Percentiles rank a stretch among this genome's conserved stretches.
Conservation (phyloP, 2,113 vertebrate species). For the Oryzias woworae region DNA sequence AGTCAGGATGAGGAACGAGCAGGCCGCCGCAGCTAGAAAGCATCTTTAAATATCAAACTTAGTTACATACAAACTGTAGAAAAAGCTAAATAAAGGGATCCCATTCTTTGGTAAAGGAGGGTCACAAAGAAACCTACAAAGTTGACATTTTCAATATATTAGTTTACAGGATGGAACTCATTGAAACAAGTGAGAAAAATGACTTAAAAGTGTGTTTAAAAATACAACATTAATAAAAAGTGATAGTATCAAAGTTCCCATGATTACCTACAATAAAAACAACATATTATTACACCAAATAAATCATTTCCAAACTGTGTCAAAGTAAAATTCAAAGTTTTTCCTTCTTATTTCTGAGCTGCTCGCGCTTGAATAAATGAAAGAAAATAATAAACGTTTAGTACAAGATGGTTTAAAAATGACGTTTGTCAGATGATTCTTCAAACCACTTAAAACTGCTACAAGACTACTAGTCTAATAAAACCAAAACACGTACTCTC, state of each 20-base stretch:
- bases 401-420: too few species aligned
- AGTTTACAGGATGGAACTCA: slow-evolving; percentile 25
- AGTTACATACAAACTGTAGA: slow-evolving; percentile 37
- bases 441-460: too few species aligned
- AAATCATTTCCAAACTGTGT: slow-evolving; percentile 6
- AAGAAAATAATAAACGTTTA: too few species aligned
- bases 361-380: too few species aligned
- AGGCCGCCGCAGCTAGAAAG: slow-evolving; percentile 3
- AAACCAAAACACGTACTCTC: too few species aligned
- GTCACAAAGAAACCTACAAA: slow-evolving; percentile 21
- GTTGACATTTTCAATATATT: slow-evolving; percentile 14
- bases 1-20: not conserved
- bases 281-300: slow-evolving; percentile 65
- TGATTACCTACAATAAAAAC: slow-evolving; percentile 38
- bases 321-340: not conserved
- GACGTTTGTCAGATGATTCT: too few species aligned
- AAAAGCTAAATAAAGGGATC: slow-evolving; percentile 28
- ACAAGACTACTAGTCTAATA: too few species aligned
- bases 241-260: slow-evolving; percentile 58
- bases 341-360: too few species aligned
- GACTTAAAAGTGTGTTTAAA: slow-evolving; percentile 53
- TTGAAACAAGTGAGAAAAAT: slow-evolving; percentile 31
- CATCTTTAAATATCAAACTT: slow-evolving; percentile 25
- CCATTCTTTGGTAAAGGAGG: slow-evolving; percentile 76
- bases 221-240: slow-evolving; percentile 59